phyloP scores from a whole-genome alignment of 35 echinoderm and acorn worm species.

The Stichopus chloronotus region DNA sequence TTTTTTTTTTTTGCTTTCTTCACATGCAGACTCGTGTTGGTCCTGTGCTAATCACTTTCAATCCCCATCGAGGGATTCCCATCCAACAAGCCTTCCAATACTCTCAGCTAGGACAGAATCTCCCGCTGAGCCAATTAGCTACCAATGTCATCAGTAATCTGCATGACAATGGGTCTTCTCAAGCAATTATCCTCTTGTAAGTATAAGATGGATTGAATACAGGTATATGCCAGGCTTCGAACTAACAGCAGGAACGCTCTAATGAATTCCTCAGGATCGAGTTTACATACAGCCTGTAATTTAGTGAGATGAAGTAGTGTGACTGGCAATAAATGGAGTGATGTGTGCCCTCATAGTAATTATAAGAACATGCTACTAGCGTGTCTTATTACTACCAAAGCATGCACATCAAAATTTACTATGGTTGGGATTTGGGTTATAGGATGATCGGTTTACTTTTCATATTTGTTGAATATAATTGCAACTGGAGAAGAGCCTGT shows the following conservation, averaged over 20 bases:
- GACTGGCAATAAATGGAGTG: too few species aligned
- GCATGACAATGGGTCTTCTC: slow-evolving; percentile 75
- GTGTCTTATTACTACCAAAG: too few species aligned
- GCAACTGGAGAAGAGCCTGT: too few species aligned
- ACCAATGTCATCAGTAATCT: slow-evolving; percentile 59
- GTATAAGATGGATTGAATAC: slow-evolving; percentile 18
- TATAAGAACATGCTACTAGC: too few species aligned
- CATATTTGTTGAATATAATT: too few species aligned
- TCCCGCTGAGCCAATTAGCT: slow-evolving; percentile 67
- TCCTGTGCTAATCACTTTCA: slow-evolving; percentile 67
- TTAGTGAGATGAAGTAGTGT: not conserved
- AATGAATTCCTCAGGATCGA: not conserved
- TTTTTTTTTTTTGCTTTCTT: not conserved
- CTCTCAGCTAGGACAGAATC: slow-evolving; percentile 59
- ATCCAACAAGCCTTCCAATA: slow-evolving; percentile 67
- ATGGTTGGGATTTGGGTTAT: too few species aligned
- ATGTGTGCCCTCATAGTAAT: too few species aligned
- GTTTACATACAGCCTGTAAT: not conserved
- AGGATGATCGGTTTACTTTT: too few species aligned
- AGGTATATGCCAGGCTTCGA: not conserved
- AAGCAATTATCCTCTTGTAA: slow-evolving; percentile 80
- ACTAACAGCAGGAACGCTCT: not conserved
- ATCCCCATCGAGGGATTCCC: slow-evolving; percentile 67
- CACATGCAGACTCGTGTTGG: slow-evolving; percentile 75
- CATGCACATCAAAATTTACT: too few species aligned